Evolutionary conservation across 92 coral and sea anemone genomes (phyloP).

Genomic region (Blastomussa wellsi): DNA sequence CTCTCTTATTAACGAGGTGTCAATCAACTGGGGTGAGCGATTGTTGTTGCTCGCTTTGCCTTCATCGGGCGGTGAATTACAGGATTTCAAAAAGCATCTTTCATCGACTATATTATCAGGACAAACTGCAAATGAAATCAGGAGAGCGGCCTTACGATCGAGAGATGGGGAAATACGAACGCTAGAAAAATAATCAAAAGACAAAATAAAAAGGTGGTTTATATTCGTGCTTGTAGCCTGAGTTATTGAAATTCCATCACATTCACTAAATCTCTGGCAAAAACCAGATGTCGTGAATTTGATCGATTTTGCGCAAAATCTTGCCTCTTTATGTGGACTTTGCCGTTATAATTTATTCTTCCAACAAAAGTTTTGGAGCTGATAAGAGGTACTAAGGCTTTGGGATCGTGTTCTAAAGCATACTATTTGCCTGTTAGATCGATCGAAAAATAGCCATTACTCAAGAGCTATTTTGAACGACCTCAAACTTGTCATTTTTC

Average conservation of each 20-base stretch:
- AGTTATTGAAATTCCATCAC: slow-evolving; percentile 43
- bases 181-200: not conserved
- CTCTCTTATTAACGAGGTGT: slow-evolving; percentile 81
- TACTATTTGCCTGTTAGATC: slow-evolving; percentile 30
- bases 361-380: not conserved
- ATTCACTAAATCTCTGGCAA: slow-evolving; percentile 43
- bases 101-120: slow-evolving; percentile 84
- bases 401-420: not conserved
- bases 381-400: not conserved
- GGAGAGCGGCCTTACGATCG: slow-evolving; percentile 34
- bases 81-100: slow-evolving; percentile 84
- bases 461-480: slow-evolving; percentile 14
- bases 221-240: slow-evolving; percentile 28
- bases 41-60: slow-evolving; percentile 48
- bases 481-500: slow-evolving; percentile 30
- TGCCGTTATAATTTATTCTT: not conserved
- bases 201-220: not conserved
- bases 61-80: slow-evolving; percentile 72
- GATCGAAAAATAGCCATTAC: slow-evolving; percentile 2
- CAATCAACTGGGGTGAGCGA: slow-evolving; percentile 81
- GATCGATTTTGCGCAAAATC: slow-evolving; percentile 8
- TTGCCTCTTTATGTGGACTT: not conserved
- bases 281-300: slow-evolving; percentile 40
- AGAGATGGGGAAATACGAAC: not conserved
- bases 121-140: slow-evolving; percentile 48